A percentile compares a stretch with the other conserved stretches of the same genome.
Conservation (phyloP, 2,888 invertebrate species). For the Netelia virgata region DNA sequence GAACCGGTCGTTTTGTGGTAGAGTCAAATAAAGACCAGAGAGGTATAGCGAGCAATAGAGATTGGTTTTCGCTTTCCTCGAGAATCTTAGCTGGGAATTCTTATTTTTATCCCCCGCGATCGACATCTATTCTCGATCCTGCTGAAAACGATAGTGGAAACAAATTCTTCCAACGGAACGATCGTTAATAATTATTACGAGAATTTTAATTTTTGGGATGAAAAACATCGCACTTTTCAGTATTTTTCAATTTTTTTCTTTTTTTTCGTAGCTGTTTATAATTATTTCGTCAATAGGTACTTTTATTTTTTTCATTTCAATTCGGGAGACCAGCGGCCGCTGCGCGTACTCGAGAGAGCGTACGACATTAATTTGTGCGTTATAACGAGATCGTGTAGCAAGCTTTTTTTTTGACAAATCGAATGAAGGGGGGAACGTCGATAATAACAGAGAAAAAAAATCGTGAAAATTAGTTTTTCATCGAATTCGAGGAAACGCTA, state of each 20-base stretch:
- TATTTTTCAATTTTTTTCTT: too few species aligned
- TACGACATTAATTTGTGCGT: too few species aligned
- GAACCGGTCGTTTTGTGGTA: conserved; percentile 18
- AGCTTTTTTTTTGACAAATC: too few species aligned
- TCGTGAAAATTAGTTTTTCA: background rate
- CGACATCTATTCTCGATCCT: background rate
- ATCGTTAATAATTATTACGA: background rate
- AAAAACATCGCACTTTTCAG: background rate
- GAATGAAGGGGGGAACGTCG: too few species aligned
- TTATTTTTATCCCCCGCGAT: conserved; percentile 15
- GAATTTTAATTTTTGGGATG: background rate
- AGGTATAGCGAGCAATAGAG: conserved; percentile 52
- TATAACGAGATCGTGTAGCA: too few species aligned
- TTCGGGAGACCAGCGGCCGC: too few species aligned
- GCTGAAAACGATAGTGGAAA: background rate
- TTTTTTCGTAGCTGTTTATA: too few species aligned
- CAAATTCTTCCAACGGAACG: background rate
- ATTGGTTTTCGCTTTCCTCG: conserved; percentile 51
- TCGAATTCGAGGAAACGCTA: background rate
- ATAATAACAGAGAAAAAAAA: too few species aligned
- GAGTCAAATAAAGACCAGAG: conserved; percentile 54
- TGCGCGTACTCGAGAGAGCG: too few species aligned
- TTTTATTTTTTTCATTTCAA: too few species aligned
- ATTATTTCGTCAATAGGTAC: too few species aligned
- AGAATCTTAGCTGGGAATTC: conserved; percentile 6